phyloP scores from a whole-genome alignment of 2,797 vertebrate species.

The Thalassophryne amazonica region DNA sequence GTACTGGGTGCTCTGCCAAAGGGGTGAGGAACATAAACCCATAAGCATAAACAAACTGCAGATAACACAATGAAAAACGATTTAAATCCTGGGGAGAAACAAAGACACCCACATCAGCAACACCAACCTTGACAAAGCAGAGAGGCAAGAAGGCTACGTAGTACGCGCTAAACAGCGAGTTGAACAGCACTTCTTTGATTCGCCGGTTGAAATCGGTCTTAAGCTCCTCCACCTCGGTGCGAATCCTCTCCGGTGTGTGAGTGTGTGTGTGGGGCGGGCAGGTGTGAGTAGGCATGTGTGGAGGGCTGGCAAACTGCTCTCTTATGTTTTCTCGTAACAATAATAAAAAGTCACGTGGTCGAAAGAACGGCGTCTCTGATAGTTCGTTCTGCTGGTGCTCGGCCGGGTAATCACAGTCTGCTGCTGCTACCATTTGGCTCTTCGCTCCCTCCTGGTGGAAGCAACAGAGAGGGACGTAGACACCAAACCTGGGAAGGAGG shows the following conservation, averaged over 20 bases:
- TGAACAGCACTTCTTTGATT: constrained; percentile 99
- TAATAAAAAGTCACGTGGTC: constrained; percentile 91
- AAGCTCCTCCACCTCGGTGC: constrained; percentile 94
- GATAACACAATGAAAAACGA: background rate
- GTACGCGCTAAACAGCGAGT: constrained; percentile 98
- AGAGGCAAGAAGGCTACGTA: constrained; percentile 97
- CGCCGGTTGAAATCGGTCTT: constrained; percentile 97
- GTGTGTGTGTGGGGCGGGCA: constrained; percentile 81
- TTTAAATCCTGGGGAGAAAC: background rate
- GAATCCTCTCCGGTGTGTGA: constrained; percentile 93
- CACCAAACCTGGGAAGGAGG: constrained; percentile 84
- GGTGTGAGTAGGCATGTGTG: constrained; percentile 89
- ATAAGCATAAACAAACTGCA: background rate
- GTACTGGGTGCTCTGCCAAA: constrained; percentile 98
- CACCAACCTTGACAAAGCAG: constrained; percentile 94
- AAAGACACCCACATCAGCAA: background rate
- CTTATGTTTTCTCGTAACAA: constrained; percentile 90
- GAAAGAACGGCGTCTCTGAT: constrained; percentile 81
- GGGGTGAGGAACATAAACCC: background rate
- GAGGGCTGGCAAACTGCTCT: constrained; percentile 90
- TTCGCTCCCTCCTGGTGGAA: constrained; percentile 93
- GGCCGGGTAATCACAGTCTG: constrained; percentile 84
- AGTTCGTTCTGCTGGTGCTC: constrained; percentile 81
- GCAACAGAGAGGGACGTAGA: constrained; percentile 97
- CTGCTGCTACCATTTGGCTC: constrained; percentile 75